These are phyloP conservation scores for Lutjanus argentimaculatus DNA, from an alignment of 2,797 vertebrate genomes.

Conservation along the genomic window DNA sequence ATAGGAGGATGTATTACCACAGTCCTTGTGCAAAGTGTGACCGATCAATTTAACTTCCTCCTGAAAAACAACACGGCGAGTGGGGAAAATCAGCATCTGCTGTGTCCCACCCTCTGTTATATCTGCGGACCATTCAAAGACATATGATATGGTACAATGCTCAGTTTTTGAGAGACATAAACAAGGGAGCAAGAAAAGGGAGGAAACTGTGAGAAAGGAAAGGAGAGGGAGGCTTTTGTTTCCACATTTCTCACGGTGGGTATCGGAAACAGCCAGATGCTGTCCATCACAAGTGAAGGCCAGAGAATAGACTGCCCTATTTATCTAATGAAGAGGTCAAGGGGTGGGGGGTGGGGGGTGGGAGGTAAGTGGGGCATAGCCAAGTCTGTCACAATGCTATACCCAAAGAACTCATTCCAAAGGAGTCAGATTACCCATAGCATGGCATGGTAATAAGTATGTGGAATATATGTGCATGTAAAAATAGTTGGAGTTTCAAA, in stretches of 20 bases:
- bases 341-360: constrained; percentile 28
- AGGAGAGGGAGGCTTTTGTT: constrained; percentile 69
- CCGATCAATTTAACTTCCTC: constrained; percentile 79
- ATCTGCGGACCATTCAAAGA: constrained; percentile 60
- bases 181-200: constrained; percentile 53
- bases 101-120: constrained; percentile 60
- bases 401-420: constrained; percentile 27
- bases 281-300: constrained; percentile 74
- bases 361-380: constrained; percentile 44
- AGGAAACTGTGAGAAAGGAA: constrained; percentile 68
- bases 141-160: constrained; percentile 70
- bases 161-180: constrained; percentile 45
- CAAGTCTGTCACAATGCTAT: constrained; percentile 52
- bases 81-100: constrained; percentile 78
- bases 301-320: constrained; percentile 74
- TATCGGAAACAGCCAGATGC: constrained; percentile 77
- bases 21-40: constrained; percentile 70
- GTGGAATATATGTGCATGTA: constrained; percentile 7
- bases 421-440: constrained; percentile 12
- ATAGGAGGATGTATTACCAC: constrained; percentile 67
- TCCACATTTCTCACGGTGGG: constrained; percentile 71
- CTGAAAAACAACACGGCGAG: constrained; percentile 75
- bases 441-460: not conserved
- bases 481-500: not conserved
- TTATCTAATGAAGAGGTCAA: constrained; percentile 78